Base-by-base conservation (phyloP, 2,797 vertebrate genomes). In the Mormyrops attenuatus region DNA sequence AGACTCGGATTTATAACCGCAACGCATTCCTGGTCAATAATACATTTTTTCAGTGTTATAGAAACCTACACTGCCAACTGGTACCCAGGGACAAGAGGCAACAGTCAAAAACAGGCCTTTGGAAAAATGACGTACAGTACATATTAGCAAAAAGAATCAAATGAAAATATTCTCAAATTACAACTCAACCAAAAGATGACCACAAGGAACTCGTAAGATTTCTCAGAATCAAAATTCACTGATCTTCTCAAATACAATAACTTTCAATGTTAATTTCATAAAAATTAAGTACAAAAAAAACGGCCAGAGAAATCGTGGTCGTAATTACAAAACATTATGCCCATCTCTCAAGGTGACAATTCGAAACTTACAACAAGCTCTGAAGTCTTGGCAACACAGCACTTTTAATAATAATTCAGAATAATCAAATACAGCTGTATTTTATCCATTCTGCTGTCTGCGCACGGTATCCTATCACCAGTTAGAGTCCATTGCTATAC, bases 311-410 rank as follows among this genome's bases (percentile, higher is more conserved):
- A 30, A 80, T 20, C 60, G 13, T 50, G 57, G 89, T 84, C 11
- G n/a, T 41, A 44, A 52, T 87, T 53, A 52, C 20, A 55, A 80
- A 84, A 50, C 66, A 17, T 73, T 66, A 69, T 6, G 73, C 55
- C 26, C 38, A 22, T 85, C 60, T 87, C n/a, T 66, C 30, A 47
- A 63, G 87, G 7, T 44, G 38, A 66, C 38, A 22, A 66, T 63
- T 9, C 55, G 50, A 38, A 87, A 87, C 52, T 38, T 88, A 60
- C 88, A 90, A 90, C 52, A 88, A 89, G 88, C 63, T 89, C 89
- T 89, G 55, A 66, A 49, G 80, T 49, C 60, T 88, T 90, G 80
- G 52, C 85, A 60, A 89, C 87, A 52, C 73, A 47, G 49, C n/a
- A 84, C 50, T 17, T 63, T 90, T 90, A 26, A 17, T 52, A 87